phyloP scores from a whole-genome alignment of 2,797 vertebrate genomes.

The Schizopygopsis pylzovi region DNA sequence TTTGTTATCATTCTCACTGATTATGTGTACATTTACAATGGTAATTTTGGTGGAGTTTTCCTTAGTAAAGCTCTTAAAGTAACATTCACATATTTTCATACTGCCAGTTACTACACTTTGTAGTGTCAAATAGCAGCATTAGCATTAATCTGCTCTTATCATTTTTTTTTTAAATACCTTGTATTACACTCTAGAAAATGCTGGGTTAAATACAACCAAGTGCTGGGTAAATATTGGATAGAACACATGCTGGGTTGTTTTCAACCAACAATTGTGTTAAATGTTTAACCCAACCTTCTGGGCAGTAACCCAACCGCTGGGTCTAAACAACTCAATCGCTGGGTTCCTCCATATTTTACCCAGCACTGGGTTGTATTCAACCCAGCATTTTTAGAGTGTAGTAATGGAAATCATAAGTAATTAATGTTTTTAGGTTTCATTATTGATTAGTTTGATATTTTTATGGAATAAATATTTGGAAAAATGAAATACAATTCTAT shows the following conservation, averaged over 20 bases:
- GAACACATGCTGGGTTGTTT: too few relatives aligned
- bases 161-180: not conserved
- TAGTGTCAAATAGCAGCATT: not conserved
- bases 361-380: too few relatives aligned
- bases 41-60: not conserved
- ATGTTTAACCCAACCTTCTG: too few relatives aligned
- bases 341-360: too few relatives aligned
- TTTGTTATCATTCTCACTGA: conserved; percentile 47
- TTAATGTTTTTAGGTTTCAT: not conserved
- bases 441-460: not conserved
- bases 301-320: too few relatives aligned
- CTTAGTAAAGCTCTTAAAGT: not conserved
- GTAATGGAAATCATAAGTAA: not conserved
- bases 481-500: not conserved
- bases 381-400: not conserved
- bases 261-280: too few relatives aligned
- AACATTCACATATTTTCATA: not conserved
- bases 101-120: not conserved
- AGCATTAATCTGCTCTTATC: not conserved
- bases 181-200: not conserved
- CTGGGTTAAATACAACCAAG: too few relatives aligned
- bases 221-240: too few relatives aligned
- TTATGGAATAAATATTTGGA: not conserved
- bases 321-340: too few relatives aligned
- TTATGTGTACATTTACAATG: conserved; percentile 6